These are phyloP conservation scores for Erpetoichthys calabaricus DNA, from an alignment of 2,797 vertebrate genomes.

Conservation along the genomic window DNA sequence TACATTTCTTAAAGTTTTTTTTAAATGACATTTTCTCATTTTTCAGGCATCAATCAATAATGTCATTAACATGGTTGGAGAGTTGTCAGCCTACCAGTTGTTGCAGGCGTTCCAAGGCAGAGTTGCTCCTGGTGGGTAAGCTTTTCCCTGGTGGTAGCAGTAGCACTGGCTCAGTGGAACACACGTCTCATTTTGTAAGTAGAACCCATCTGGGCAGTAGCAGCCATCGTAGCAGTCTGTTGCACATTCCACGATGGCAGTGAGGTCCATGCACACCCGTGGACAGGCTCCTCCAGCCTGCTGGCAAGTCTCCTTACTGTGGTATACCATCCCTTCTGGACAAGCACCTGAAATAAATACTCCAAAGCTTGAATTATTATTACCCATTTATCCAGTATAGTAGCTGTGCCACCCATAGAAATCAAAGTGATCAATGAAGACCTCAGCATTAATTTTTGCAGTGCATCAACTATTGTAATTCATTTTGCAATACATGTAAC, in stretches of 20 bases:
- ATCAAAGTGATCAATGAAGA: too few relatives aligned
- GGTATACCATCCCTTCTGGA: constrained; percentile 51
- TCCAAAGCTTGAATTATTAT: too few relatives aligned
- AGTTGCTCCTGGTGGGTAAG: constrained; percentile 31
- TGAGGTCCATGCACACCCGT: constrained; percentile 59
- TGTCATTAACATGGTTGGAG: too few relatives aligned
- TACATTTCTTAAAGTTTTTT: too few relatives aligned
- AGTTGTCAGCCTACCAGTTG: constrained; percentile 56
- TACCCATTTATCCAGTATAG: too few relatives aligned
- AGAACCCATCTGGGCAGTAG: constrained; percentile 55
- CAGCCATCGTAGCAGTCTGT: constrained; percentile 61
- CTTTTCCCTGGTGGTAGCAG: constrained; percentile 56
- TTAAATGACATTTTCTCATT: too few relatives aligned
- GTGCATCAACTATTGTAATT: too few relatives aligned
- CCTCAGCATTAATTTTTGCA: too few relatives aligned
- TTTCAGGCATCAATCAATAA: too few relatives aligned
- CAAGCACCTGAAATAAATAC: constrained; percentile 43
- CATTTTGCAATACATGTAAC: too few relatives aligned
- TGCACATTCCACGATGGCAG: constrained; percentile 52
- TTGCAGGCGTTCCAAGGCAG: constrained; percentile 51
- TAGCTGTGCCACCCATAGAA: too few relatives aligned
- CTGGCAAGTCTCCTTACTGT: constrained; percentile 47
- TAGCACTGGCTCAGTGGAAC: constrained; percentile 45
- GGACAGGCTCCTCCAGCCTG: constrained; percentile 53
- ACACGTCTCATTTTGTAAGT: constrained; percentile 61